Evolutionary conservation across 1,140 invertebrate genomes (phyloP), one percentile per base, ranked within the genome.

Genomic region (Scaptomyza graminum): DNA sequence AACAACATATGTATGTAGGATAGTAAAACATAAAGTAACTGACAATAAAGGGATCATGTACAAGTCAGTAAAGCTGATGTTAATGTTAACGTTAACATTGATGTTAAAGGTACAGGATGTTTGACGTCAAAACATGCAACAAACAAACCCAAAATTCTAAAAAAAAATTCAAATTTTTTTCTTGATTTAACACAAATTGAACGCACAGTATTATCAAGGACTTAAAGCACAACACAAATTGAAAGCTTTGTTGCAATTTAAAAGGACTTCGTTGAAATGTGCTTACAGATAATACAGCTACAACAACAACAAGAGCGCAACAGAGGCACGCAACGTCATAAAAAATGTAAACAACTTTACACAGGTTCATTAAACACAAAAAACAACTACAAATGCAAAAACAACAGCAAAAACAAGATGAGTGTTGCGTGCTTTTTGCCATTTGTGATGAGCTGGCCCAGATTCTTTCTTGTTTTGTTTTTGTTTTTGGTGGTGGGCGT

Each of bases 381-480:
- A 52, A 39, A 49, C 46, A 34, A n/a, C 2, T 47, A 52, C 25
- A 63, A 22, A 37, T 16, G 31, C 12, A 22, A 22, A 22, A 39
- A 47, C 37, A 25, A 51, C 46, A 34, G n/a, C 22, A 60, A 50
- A 22, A 51, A 49, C 34, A 50, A 11, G n/a, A 25, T 37, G 3
- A 25, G 47, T 15, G 25, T 76, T 74, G 74, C 71, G 74, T 77
- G 74, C 71, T 57, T 47, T 55, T 64, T 74, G 74, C 56, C 72
- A 77, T 77, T 77, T 76, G 60, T 65, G 65, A 77, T 74, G 71
- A 64, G 65, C 56, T 76, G 74, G 47, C 63, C 74, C 70, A 76
- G 64, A 74, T 72, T 41, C 3, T 0, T 41, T 41, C 5, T 41
- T 41, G 31, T 34, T 34, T 34, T 31, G 28, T 31, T 39, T 39